Conservation (phyloP, 2,888 invertebrate genomes). For the Anthoptus insignis region DNA sequence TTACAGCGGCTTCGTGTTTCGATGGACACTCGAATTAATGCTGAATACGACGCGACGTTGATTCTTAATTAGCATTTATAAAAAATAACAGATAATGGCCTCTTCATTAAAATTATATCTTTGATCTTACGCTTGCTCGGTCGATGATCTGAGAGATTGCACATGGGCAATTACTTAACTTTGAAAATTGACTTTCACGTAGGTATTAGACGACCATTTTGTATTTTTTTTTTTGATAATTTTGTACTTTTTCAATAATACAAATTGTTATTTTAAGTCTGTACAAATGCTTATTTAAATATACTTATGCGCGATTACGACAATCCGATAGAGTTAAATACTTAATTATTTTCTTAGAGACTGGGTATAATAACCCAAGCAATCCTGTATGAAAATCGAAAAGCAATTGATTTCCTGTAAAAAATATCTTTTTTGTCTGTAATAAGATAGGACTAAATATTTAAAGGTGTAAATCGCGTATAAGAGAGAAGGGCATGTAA, state of each 20-base stretch:
- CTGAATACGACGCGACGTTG: background rate
- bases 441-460: background rate
- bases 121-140: conserved; percentile 25
- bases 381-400: no score
- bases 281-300: no score
- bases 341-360: no score
- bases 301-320: no score
- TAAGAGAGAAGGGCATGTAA: conserved; percentile 44
- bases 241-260: no score
- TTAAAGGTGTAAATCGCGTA: background rate
- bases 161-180: conserved; percentile 15
- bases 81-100: conserved; percentile 18
- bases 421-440: no score
- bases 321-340: no score
- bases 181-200: background rate
- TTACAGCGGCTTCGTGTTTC: background rate
- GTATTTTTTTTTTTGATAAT: background rate
- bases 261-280: no score
- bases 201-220: background rate
- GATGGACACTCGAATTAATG: conserved; percentile 9
- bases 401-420: no score
- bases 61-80: conserved; percentile 19
- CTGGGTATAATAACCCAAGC: no score
- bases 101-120: conserved; percentile 25
- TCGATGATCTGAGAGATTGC: conserved; percentile 27